Evolutionary conservation across 2,113 vertebrate genomes (phyloP), one percentile per base, ranked within the genome.

Genomic region (Pomatorhinus ruficollis): DNA sequence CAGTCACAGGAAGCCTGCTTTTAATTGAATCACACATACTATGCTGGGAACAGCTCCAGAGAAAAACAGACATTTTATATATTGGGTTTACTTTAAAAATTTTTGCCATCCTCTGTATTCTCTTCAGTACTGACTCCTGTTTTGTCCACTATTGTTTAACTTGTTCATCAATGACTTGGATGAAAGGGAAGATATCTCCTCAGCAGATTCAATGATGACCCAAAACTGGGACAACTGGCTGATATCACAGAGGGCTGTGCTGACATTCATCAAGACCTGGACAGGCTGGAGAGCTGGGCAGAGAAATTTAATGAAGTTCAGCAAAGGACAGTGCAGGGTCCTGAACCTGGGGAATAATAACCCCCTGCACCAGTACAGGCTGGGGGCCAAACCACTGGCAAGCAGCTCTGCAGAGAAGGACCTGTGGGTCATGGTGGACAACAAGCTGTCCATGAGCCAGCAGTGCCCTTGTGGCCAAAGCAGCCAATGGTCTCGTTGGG

Each of bases 401-500:
- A 75, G 37, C 37, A 82, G 7, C 45, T 74, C 37, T 59, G 33
- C 0, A 0, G 10, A 15, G 52, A 57, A 74, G 24, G 44, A 52
- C 19, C 27, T 74, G 52, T 42, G 52, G 18, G 23, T 17, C 44
- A 37, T 74, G 60, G 5, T 59, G 44, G 11, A 40, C 28, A 68
- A 5, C 14, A 27, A 57, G 42, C 23, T 68, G 31, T 59, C 37
- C 33, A 12, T 25, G 16, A 75, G 28, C 15, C 69, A 45, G n/a
- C 16, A 75, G 19, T 30, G 71, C 9, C 28, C 15, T 16, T 24
- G 15, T 82, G 77, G 28, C 23, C 53, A n/a, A 66, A 22, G 4
- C 5, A 12, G 23, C 28, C 28, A 53, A 5, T 20, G 33, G 19
- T 28, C 3, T 59, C 27, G 15, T 65, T 0, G 1, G 39, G 9